Evolutionary conservation across 2,113 vertebrate genomes (phyloP), one percentile per base, ranked within the genome.

Genomic region (Campylomormyrus tamandua): DNA sequence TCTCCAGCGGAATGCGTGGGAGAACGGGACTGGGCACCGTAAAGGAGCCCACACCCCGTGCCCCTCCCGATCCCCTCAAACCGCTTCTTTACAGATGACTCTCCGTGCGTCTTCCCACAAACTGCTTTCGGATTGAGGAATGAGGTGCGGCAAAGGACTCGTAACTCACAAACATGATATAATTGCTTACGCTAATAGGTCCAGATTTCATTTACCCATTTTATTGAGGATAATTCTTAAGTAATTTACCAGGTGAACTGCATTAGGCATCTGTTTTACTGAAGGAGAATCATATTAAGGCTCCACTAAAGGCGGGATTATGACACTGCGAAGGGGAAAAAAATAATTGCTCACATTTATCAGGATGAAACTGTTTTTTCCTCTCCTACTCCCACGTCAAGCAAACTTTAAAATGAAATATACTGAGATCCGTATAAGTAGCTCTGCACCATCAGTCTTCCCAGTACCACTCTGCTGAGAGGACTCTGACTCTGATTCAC

Each of bases 231-330:
- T 91, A 80, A 90, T 94, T 95, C 93, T 92, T 91, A 92, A 89
- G 13, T 93, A 92, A 95, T 95, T 95, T 94, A 95, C 92, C 94
- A 94, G 93, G 92, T 92, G 90, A 93, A 92, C 91, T 92, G 91
- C 92, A 93, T 95, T 92, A 91, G 90, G 92, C 94, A 95, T 95
- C 94, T 95, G 94, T 93, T 91, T 86, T 91, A 91, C 92, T 42
- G 80, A 86, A 88, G 89, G 70, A 90, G 56, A 92, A 90, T 92
- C 56, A 83, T 89, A 91, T 89, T 39, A 70, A 83, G 53, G 89
- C 87, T 52, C 11, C 35, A 56, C 56, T 89, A 21, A 77, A 70
- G 89, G 24, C 1, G 31, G 49, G 84, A 89, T 90, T 88, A 87
- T 90, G 70, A 90, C 89, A 89, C 90, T 90, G 87, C 91, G 87